These are phyloP conservation scores for Daubentonia madagascariensis DNA, from an alignment of 2,113 vertebrate genomes.

Conservation along the genomic window DNA sequence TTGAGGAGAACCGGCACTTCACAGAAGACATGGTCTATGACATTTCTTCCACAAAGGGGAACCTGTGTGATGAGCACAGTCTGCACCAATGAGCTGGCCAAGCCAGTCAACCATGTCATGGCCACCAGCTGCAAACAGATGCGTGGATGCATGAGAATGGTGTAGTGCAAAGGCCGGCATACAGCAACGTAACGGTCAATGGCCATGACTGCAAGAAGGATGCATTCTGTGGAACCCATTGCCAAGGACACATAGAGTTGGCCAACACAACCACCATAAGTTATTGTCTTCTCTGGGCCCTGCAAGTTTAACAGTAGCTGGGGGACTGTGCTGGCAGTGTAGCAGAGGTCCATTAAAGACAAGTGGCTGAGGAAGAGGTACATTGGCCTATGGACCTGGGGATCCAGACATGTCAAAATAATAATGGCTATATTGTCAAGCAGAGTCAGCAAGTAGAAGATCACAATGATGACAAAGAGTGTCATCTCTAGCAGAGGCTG, in stretches of 20 bases:
- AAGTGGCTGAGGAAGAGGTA: not conserved
- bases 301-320: not conserved
- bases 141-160: not conserved
- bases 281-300: not conserved
- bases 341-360: conserved; percentile 13
- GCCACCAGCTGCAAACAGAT: not conserved
- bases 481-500: not conserved
- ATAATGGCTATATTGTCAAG: not conserved
- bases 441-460: not conserved
- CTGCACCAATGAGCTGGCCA: not conserved
- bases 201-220: not conserved
- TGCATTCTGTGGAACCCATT: not conserved
- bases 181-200: not conserved
- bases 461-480: not conserved
- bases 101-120: not conserved
- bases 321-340: not conserved
- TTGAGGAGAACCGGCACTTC: not conserved
- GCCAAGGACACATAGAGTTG: not conserved
- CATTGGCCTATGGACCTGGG: not conserved
- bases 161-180: not conserved
- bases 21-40: conserved; percentile 25
- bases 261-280: not conserved
- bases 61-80: not conserved
- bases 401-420: not conserved
- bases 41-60: not conserved